phyloP scores from a whole-genome alignment of 1,140 invertebrate species.

The Drosophila aff. region DNA sequence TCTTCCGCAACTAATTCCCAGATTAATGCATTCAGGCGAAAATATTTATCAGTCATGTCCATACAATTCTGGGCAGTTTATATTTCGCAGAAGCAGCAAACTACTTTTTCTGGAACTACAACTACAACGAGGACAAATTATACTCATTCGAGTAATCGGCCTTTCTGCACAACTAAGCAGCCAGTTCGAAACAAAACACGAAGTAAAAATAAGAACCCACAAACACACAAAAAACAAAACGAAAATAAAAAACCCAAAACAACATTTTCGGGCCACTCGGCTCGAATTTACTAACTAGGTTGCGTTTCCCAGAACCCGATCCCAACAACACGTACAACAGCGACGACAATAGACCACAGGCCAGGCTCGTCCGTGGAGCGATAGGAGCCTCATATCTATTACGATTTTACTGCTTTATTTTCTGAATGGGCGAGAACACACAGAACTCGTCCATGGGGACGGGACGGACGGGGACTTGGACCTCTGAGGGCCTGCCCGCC shows the following conservation, averaged over 20 bases:
- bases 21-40: conserved; percentile 60
- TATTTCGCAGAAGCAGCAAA: conserved; percentile 61
- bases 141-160: conserved; percentile 55
- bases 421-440: conserved; percentile 53
- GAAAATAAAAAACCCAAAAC: conserved; percentile 26
- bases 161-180: conserved; percentile 78
- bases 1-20: conserved; percentile 35
- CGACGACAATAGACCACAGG: conserved; percentile 45
- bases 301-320: conserved; percentile 67
- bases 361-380: conserved; percentile 28
- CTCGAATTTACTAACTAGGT: conserved; percentile 57
- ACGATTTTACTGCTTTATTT: conserved; percentile 79
- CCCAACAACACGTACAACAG: conserved; percentile 48
- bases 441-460: conserved; percentile 36
- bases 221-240: conserved; percentile 8
- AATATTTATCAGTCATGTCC: conserved; percentile 56
- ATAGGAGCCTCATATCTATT: conserved; percentile 59
- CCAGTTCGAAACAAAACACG: conserved; percentile 41
- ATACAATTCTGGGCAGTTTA: conserved; percentile 25
- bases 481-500: conserved; percentile 14
- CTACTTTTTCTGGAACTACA: conserved; percentile 21
- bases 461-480: conserved; percentile 34
- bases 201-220: conserved; percentile 29
- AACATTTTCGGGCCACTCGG: conserved; percentile 68
- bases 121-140: conserved; percentile 35